phyloP scores from a whole-genome alignment of 1,140 invertebrate species.

The Lepidostoma basale region DNA sequence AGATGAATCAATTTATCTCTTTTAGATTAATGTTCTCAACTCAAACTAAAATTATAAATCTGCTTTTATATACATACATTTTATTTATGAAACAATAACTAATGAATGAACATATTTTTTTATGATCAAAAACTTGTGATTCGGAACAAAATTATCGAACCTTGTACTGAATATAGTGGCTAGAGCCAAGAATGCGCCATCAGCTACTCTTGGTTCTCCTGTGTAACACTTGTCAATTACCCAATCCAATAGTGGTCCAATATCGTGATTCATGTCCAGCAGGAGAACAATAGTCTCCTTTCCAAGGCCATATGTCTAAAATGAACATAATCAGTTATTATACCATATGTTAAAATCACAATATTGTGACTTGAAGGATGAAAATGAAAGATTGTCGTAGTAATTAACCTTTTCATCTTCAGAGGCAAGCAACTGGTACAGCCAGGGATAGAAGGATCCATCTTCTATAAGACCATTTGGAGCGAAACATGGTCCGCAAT shows the following conservation, averaged over 20 bases:
- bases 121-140: neutral
- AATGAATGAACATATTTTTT: neutral
- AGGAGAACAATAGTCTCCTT: constrained; percentile 93
- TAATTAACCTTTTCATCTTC: constrained; percentile 80
- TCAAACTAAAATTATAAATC: neutral
- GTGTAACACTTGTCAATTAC: constrained; percentile 97
- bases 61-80: too few species aligned
- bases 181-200: constrained; percentile 93
- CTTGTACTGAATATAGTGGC: constrained; percentile 95
- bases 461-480: constrained; percentile 83
- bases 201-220: constrained; percentile 84
- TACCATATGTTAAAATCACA: too few species aligned
- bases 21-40: neutral
- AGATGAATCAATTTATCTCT: neutral
- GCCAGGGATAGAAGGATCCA: constrained; percentile 91
- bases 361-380: neutral
- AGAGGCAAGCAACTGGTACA: constrained; percentile 88
- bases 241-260: constrained; percentile 93
- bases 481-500: constrained; percentile 94
- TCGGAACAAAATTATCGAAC: constrained; percentile 60
- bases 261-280: constrained; percentile 95
- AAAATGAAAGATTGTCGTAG: constrained; percentile 1
- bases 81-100: neutral
- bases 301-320: constrained; percentile 85
- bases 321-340: constrained; percentile 41